Percentiles rank a stretch among this genome's conserved stretches.
These are phyloP conservation scores for Cantharis rustica DNA, from an alignment of 2,888 invertebrate genomes.

Conservation along the genomic window DNA sequence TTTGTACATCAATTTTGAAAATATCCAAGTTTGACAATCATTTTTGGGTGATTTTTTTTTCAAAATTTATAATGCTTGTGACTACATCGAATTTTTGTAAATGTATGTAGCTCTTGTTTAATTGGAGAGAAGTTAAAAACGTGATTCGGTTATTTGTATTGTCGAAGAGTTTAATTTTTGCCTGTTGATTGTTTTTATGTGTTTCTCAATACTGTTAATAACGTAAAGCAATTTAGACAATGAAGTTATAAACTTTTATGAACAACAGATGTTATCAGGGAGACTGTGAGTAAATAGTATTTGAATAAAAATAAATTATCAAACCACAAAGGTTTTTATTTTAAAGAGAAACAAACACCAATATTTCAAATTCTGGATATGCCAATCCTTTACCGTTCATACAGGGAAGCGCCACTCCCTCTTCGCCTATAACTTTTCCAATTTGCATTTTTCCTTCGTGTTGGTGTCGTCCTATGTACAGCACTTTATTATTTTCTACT, in stretches of 20 bases:
- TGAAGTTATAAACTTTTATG: conserved; percentile 18
- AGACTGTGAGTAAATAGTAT: conserved; percentile 18
- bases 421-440: neutral
- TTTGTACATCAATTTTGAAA: neutral
- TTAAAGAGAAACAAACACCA: neutral
- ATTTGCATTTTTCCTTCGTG: neutral
- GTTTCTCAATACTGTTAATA: conserved; percentile 11
- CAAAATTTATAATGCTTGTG: conserved; percentile 3
- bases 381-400: neutral
- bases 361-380: neutral
- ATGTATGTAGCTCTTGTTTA: conserved; percentile 8
- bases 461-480: neutral
- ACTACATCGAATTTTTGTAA: conserved; percentile 11
- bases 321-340: neutral
- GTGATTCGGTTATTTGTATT: neutral
- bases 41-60: neutral
- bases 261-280: conserved; percentile 23
- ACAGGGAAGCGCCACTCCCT: neutral
- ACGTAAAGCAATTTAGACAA: conserved; percentile 23
- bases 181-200: neutral
- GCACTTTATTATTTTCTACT: neutral
- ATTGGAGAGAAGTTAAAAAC: neutral
- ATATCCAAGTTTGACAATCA: conserved; percentile 11
- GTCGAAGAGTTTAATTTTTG: neutral
- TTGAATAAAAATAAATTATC: neutral